Base-by-base conservation (phyloP, 2,888 invertebrate species). In the Crocallis elinguaria region DNA sequence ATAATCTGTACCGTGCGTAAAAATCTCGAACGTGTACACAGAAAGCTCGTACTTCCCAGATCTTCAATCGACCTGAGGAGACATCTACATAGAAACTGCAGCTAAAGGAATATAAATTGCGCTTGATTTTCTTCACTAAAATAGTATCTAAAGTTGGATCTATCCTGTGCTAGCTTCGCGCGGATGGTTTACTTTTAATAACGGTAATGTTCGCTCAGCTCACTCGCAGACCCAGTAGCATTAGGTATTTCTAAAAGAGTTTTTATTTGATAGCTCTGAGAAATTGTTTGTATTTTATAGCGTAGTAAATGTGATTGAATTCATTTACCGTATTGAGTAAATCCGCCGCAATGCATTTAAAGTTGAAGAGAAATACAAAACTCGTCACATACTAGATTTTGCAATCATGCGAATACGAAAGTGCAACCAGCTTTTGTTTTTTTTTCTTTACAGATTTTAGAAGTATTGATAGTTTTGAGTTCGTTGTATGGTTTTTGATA, bases 111-210 rank as follows among this genome's bases (percentile, higher is more conserved):
- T 43, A 44, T 38, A 38, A 13, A 44, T 38, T 37, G 37, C 25
- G 17, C n/a, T 38, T 44, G 32, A 38, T 50, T 30, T 50, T 37
- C 27, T 27, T 14, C 30, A 11, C 25, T 19, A 12, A 33, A 17
- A n/a, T 21, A 17, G 33, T 27, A 41, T 32, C 38, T 21, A 37
- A 43, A 33, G 33, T 39, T 51, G 13, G 38, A 35, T 50, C 23
- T 45, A 25, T 44, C 38, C 19, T 16, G 12, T 14, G 33, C 49
- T 32, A 14, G 42, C 30, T 12, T 17, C 33, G 32, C 12, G 44
- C 17, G 29, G 23, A 39, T 45, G 45, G 39, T 36, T 39, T 41
- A 36, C 45, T 45, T 45, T 45, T 51, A 51, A 51, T 45, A 51
- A 45, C 38, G 27, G 27, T 51, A 51, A 51, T 51, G 51, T 35